phyloP scores from a whole-genome alignment of 2,888 invertebrate genomes.

The Deilephila elpenor region DNA sequence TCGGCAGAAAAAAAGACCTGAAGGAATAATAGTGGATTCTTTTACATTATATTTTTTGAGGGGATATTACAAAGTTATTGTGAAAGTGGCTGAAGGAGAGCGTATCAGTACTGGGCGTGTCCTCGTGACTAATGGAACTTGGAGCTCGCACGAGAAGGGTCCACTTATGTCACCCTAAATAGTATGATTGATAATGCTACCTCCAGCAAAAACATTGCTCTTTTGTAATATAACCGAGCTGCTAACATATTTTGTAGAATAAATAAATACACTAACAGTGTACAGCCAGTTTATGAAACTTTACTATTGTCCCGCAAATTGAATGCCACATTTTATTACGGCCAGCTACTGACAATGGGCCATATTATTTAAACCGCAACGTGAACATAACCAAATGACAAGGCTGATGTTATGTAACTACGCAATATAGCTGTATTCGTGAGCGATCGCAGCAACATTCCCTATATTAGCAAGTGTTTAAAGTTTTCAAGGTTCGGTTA shows the following conservation, averaged over 20 bases:
- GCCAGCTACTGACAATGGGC: constrained; percentile 12
- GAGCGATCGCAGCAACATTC: constrained; percentile 46
- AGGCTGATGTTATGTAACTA: background rate
- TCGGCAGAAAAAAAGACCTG: no score
- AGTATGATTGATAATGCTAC: constrained; percentile 81
- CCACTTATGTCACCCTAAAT: constrained; percentile 81
- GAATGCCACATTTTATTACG: constrained; percentile 15
- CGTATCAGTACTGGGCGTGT: constrained; percentile 79
- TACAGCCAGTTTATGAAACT: constrained; percentile 1
- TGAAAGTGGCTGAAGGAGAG: constrained; percentile 62
- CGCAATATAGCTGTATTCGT: constrained; percentile 20
- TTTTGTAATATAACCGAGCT: constrained; percentile 60
- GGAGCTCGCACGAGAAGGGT: constrained; percentile 81
- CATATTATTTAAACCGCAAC: constrained; percentile 35
- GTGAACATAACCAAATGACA: background rate
- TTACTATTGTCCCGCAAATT: constrained; percentile 13
- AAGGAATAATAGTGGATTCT: background rate
- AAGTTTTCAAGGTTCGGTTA: constrained; percentile 72
- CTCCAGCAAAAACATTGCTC: constrained; percentile 74
- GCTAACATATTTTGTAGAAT: constrained; percentile 45
- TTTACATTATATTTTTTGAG: constrained; percentile 6
- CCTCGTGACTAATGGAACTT: constrained; percentile 80
- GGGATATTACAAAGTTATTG: constrained; percentile 28
- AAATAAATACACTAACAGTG: constrained; percentile 20
- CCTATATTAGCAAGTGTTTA: constrained; percentile 69